phyloP scores from a whole-genome alignment of 1,140 invertebrate species.

The Calephelis nemesis region DNA sequence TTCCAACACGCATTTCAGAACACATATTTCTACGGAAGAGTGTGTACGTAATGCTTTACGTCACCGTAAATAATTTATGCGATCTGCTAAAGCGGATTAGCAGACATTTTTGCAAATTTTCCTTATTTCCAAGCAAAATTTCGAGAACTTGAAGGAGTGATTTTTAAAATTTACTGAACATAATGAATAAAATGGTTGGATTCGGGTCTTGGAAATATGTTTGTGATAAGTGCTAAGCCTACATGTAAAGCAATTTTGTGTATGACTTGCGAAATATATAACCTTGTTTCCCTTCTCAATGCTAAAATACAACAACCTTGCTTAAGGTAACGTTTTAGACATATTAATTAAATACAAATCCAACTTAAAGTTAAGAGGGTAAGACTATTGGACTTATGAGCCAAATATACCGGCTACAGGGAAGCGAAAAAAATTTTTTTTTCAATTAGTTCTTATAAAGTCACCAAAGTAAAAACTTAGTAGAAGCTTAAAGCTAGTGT shows the following conservation, averaged over 20 bases:
- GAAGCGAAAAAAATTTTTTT: too few relatives aligned
- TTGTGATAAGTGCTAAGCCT: not conserved
- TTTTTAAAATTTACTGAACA: conserved; percentile 11
- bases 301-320: not conserved
- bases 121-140: not conserved
- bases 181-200: not conserved
- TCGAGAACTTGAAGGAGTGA: not conserved
- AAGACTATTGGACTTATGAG: too few relatives aligned
- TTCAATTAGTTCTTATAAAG: too few relatives aligned
- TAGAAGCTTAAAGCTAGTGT: too few relatives aligned
- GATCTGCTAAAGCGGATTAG: not conserved
- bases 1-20: too few relatives aligned
- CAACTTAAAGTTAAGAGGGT: too few relatives aligned
- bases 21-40: too few relatives aligned
- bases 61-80: too few relatives aligned
- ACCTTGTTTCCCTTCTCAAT: conserved; percentile 7
- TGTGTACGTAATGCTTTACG: too few relatives aligned
- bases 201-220: not conserved
- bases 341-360: too few relatives aligned
- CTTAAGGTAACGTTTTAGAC: conserved; percentile 1
- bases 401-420: too few relatives aligned
- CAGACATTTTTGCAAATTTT: not conserved
- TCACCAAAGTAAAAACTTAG: too few relatives aligned
- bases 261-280: conserved; percentile 4
- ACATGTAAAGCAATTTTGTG: conserved; percentile 1